Evolutionary conservation across 2,797 vertebrate genomes (phyloP), one percentile per base, ranked within the genome.

Genomic region (Melanotaenia nigrans): DNA sequence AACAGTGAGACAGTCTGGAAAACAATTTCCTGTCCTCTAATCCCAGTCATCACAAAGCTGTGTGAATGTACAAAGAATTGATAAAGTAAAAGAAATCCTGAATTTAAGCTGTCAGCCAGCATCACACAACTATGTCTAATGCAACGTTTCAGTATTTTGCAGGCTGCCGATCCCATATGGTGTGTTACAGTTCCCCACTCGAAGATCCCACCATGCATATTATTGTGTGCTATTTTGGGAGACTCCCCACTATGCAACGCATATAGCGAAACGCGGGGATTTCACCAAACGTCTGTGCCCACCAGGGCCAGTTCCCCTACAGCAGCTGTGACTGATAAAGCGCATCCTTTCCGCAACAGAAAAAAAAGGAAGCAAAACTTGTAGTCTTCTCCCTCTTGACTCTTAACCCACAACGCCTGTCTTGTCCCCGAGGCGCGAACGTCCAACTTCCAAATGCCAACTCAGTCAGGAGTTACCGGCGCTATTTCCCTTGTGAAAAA

Each of bases 181-280:
- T 65, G 77, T 36, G 63, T 79, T 90, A 68, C 78, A 65, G 77
- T 83, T 82, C 77, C 83, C 79, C 42, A 74, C 87, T 80, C 56
- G 75, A 89, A 90, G 76, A 85, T 68, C 76, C 81, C 85, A 79
- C 87, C 91, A 90, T 92, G 92, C 90, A 81, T 92, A 88, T 92
- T 89, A 93, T 91, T 92, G 91, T 90, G 85, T 92, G 90, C 92
- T 93, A 91, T 93, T 94, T 90, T 80, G 81, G 86, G 90, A 84
- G 78, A 60, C 87, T 84, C 72, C 93, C 90, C 20, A 51, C 78
- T 49, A 77, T n/a, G 82, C 49, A 13, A 61, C 12, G 67, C 68
- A 78, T 62, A 56, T 70, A 87, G 82, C 63, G 75, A 90, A 82
- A 82, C 71, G 84, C 71, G 49, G 79, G 80, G 81, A 78, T 84